phyloP scores from a whole-genome alignment of 2,888 invertebrate genomes.

The Hyposoter didymator region DNA sequence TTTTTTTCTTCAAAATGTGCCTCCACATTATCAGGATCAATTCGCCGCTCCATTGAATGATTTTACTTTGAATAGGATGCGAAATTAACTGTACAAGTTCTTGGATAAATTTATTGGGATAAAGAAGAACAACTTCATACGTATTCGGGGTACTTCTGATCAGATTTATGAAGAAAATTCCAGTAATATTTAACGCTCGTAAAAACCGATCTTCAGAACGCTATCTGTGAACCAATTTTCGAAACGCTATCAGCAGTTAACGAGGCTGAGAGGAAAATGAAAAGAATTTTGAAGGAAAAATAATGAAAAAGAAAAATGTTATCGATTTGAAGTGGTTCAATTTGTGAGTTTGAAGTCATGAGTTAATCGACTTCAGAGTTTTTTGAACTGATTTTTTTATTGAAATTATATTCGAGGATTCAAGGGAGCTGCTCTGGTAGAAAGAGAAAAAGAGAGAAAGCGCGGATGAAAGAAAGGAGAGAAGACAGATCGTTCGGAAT shows the following conservation, averaged over 20 bases:
- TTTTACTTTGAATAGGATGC: not conserved
- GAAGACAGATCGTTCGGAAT: conserved; percentile 30
- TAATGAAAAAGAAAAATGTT: not conserved
- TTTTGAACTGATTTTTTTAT: not conserved
- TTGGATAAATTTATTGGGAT: not conserved
- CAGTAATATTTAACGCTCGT: no score
- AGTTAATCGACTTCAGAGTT: conserved; percentile 3
- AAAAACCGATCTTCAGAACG: no score
- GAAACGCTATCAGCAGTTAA: not conserved
- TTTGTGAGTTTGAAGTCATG: not conserved
- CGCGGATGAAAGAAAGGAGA: conserved; percentile 10
- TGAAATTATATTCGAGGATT: conserved; percentile 38
- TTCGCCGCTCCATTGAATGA: not conserved
- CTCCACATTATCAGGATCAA: not conserved
- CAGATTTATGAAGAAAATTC: no score
- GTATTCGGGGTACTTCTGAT: no score
- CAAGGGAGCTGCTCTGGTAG: not conserved
- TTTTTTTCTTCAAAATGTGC: not conserved
- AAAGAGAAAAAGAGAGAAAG: not conserved
- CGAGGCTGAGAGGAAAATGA: not conserved
- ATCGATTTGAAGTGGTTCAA: not conserved
- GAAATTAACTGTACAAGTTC: not conserved
- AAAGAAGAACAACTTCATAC: not conserved
- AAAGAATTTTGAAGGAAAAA: not conserved
- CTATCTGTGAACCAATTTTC: not conserved